A percentile compares a stretch with the other conserved stretches of the same genome.
Evolutionary conservation across 2,888 invertebrate species (phyloP).

Genomic region (Seira ritae): DNA sequence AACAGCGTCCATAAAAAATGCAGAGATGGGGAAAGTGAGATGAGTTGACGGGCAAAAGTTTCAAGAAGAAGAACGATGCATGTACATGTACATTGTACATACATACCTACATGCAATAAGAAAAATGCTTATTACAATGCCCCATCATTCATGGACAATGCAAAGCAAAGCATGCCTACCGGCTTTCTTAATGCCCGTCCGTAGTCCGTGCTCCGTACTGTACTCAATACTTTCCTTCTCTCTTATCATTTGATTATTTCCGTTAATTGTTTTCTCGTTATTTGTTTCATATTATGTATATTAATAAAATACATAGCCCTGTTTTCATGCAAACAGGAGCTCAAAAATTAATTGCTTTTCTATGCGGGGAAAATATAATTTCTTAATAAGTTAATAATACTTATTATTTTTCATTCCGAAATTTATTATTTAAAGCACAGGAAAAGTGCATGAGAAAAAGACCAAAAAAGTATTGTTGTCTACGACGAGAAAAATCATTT

Average conservation of each 20-base stretch:
- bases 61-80: slow-evolving; percentile 11
- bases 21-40: neutral
- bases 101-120: neutral
- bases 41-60: neutral
- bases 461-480: neutral
- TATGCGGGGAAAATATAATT: neutral
- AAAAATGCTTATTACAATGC: neutral
- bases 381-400: neutral
- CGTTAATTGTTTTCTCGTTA: too few relatives aligned
- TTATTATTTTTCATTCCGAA: neutral
- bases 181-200: too few relatives aligned
- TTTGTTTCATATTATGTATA: too few relatives aligned
- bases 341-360: neutral
- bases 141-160: too few relatives aligned
- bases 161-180: too few relatives aligned
- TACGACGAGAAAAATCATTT: neutral
- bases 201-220: too few relatives aligned
- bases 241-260: too few relatives aligned
- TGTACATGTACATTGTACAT: slow-evolving; percentile 12
- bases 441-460: neutral
- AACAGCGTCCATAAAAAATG: neutral
- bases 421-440: neutral
- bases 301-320: too few relatives aligned
- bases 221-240: too few relatives aligned
- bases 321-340: neutral